Evolutionary conservation across 2,888 invertebrate species (phyloP).

Genomic region (Scaptomyza cyrtandrae): DNA sequence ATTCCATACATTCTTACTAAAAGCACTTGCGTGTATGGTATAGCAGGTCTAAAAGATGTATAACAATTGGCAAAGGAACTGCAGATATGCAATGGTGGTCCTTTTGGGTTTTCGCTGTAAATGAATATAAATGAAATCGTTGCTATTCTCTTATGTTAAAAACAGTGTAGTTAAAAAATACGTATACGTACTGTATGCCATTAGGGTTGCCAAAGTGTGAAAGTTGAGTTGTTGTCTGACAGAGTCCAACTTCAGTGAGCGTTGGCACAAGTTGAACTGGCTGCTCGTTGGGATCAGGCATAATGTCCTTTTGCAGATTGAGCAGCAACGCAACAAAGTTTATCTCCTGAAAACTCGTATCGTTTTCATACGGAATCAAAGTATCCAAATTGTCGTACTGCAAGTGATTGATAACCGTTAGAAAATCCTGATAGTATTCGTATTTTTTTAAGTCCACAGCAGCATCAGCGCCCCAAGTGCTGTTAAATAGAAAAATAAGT

Average conservation of each 20-base stretch:
- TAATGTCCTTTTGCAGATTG: constrained; percentile 21
- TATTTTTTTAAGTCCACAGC: constrained; percentile 43
- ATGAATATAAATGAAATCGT: background rate
- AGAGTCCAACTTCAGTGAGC: constrained; percentile 82
- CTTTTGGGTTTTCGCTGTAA: constrained; percentile 23
- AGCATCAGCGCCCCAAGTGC: constrained; percentile 59
- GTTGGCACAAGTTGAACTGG: constrained; percentile 57
- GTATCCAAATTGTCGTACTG: constrained; percentile 63
- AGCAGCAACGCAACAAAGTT: constrained; percentile 63
- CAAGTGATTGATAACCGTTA: constrained; percentile 64
- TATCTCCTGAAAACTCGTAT: constrained; percentile 63
- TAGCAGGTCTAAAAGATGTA: constrained; percentile 43
- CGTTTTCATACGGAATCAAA: constrained; percentile 70
- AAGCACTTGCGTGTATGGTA: constrained; percentile 42
- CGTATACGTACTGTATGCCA: constrained; percentile 54
- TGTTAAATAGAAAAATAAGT: constrained; percentile 4
- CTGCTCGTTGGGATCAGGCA: constrained; percentile 16
- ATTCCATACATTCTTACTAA: constrained; percentile 32
- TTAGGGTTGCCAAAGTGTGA: constrained; percentile 75
- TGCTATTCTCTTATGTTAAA: no score
- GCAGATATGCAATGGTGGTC: constrained; percentile 44
- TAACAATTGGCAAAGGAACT: constrained; percentile 68
- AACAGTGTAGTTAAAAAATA: background rate
- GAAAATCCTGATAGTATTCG: constrained; percentile 72
- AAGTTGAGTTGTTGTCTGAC: constrained; percentile 74